Conservation (phyloP, 92 coral and sea anemone genomes). For the Phymanthus crucifer region DNA sequence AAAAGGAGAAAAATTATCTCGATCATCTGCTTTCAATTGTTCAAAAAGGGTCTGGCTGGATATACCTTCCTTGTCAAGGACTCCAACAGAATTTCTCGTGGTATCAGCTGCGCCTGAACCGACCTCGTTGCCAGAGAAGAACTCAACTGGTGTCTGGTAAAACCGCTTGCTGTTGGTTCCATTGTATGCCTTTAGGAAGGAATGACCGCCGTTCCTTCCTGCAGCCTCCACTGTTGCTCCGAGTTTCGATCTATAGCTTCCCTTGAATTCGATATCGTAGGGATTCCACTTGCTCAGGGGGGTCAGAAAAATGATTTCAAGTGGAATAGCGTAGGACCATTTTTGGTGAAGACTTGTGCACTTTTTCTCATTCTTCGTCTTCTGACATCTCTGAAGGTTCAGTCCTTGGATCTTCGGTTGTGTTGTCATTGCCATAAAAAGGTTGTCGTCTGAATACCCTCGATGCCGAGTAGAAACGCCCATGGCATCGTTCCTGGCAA, state of each 20-base stretch:
- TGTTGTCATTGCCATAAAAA: conserved; percentile 90
- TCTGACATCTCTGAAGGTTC: neutral
- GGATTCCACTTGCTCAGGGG: conserved; percentile 94
- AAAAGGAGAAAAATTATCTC: neutral
- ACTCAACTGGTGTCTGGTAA: conserved; percentile 55
- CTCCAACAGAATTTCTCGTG: conserved; percentile 53
- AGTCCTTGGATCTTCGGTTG: conserved; percentile 83
- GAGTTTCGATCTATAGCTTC: conserved; percentile 26
- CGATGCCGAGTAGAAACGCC: conserved; percentile 81
- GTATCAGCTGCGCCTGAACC: conserved; percentile 72
- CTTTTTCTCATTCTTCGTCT: neutral
- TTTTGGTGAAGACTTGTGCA: conserved; percentile 60
- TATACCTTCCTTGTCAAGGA: conserved; percentile 51
- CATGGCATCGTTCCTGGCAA: conserved; percentile 79
- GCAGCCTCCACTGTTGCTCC: conserved; percentile 75
- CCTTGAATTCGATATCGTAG: conserved; percentile 72
- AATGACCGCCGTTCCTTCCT: conserved; percentile 54
- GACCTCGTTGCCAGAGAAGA: conserved; percentile 61
- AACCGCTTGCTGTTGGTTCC: conserved; percentile 65
- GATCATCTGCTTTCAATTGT: neutral
- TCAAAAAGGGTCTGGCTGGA: neutral
- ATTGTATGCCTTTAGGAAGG: conserved; percentile 49
- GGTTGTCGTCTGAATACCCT: conserved; percentile 77
- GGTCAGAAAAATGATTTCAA: conserved; percentile 87
- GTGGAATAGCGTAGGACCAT: conserved; percentile 87